These are phyloP conservation scores for Tyrophagus putrescentiae DNA, from an alignment of 1,140 invertebrate species.

Conservation along the genomic window DNA sequence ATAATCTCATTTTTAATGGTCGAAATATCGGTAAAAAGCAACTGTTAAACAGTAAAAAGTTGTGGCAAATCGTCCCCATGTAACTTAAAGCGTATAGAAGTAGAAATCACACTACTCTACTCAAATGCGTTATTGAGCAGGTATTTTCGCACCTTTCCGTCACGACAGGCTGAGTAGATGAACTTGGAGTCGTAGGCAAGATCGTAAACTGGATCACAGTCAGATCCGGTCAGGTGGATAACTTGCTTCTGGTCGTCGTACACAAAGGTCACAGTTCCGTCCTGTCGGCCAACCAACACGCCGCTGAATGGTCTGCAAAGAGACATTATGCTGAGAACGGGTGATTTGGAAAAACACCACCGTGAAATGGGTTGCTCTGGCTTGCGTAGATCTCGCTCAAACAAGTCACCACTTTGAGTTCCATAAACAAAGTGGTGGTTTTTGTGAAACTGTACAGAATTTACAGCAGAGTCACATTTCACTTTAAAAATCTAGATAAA, in stretches of 20 bases:
- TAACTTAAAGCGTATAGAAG: too few relatives aligned
- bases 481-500: constrained; percentile 32
- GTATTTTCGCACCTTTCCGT: constrained; percentile 43
- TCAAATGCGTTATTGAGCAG: constrained; percentile 19
- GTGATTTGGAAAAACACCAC: neutral
- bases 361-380: constrained; percentile 5
- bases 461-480: constrained; percentile 36
- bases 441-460: constrained; percentile 34
- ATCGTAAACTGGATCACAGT: constrained; percentile 49
- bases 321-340: neutral
- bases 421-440: constrained; percentile 32
- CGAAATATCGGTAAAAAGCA: too few relatives aligned
- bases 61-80: too few relatives aligned
- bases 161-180: constrained; percentile 43
- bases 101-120: too few relatives aligned
- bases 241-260: constrained; percentile 33
- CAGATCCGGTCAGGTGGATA: constrained; percentile 47
- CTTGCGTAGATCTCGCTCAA: constrained; percentile 33
- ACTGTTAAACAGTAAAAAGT: too few relatives aligned
- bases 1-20: too few relatives aligned
- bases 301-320: neutral
- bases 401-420: constrained; percentile 34
- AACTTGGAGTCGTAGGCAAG: constrained; percentile 39
- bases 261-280: constrained; percentile 43
- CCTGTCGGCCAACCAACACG: constrained; percentile 27